A percentile compares a stretch with the other conserved stretches of the same genome.
phyloP scores from a whole-genome alignment of 2,888 invertebrate genomes.

The Venusia cambrica region DNA sequence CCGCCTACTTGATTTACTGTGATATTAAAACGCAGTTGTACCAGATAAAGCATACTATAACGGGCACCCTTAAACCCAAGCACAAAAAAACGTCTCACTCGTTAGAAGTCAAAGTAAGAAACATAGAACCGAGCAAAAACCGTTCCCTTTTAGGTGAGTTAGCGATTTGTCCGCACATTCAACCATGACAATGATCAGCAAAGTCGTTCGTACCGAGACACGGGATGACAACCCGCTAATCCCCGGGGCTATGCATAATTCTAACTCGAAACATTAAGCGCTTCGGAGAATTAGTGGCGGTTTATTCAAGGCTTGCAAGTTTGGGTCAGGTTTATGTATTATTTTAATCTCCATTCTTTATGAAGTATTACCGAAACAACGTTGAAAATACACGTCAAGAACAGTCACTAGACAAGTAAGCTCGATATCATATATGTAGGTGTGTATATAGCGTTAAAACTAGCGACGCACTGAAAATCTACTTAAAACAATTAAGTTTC shows the following conservation, averaged over 20 bases:
- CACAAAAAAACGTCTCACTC: slow-evolving; percentile 17
- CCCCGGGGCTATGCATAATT: slow-evolving; percentile 72
- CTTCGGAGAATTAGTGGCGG: slow-evolving; percentile 63
- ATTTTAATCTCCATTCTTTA: slow-evolving; percentile 5
- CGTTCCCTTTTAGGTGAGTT: slow-evolving; percentile 29
- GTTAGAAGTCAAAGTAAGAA: slow-evolving; percentile 21
- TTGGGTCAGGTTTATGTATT: slow-evolving; percentile 14
- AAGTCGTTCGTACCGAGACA: slow-evolving; percentile 55
- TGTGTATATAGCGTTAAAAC: too few relatives aligned
- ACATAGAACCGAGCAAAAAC: slow-evolving; percentile 28
- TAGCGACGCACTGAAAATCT: too few relatives aligned
- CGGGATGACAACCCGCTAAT: slow-evolving; percentile 71
- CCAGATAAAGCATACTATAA: too few relatives aligned
- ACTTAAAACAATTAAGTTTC: too few relatives aligned
- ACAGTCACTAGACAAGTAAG: too few relatives aligned
- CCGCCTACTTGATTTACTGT: too few relatives aligned
- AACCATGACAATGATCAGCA: slow-evolving; percentile 60
- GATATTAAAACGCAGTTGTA: too few relatives aligned
- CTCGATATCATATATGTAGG: too few relatives aligned
- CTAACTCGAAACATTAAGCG: slow-evolving; percentile 69
- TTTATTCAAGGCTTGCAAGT: slow-evolving; percentile 65
- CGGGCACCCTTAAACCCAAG: too few relatives aligned
- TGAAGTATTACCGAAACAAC: neutral
- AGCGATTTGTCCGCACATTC: slow-evolving; percentile 45
- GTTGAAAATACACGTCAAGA: neutral